Base-by-base conservation (phyloP, 2,888 invertebrate genomes). In the Teinopalpus imperialis region DNA sequence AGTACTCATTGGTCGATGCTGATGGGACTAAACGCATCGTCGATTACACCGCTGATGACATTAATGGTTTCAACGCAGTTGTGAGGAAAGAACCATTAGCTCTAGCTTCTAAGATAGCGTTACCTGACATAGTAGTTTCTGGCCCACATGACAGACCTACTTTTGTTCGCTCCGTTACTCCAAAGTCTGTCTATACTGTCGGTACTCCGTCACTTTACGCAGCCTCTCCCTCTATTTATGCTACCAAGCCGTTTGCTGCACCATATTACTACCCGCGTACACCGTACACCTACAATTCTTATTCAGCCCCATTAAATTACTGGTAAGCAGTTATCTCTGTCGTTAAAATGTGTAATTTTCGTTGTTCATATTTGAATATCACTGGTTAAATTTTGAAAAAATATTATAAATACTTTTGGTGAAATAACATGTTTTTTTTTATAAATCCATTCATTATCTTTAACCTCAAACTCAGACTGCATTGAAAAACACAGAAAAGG, bases 11-110 rank as follows among this genome's bases (percentile, higher is more conserved):
- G 29, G 53, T 64, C 18, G 82, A 85, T 13, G 62, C 85, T 34
- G 82, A 85, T 55, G 85, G 85, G 48, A 79, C 74, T 35, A 68
- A 66, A 46, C 74, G 85, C 48, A 74, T 65, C 29, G 85, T 85
- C 0, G 80, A 83, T 57, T 85, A 83, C 63, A 72, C 72, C 34
- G 77, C 81, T 47, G 80, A 82, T 49, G 67, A 74, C 8, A 53
- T 76, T 49, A 70, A 76, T 52, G 81, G 83, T 37, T 83, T 82
- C 66, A 82, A 80, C 62, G 82, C 85, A 26, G 74, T 81, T 18
- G 85, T 85, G 1, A 73, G 70, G 52, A 75, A 73, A 52, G 77
- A 75, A 51, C 52, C 57, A 5, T 29, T 48, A 18, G 20, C 45
- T 16, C 45, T 52, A 21, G 52, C 51, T 47, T 9, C 49, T 36